Evolutionary conservation across 2,797 vertebrate species (phyloP), one percentile per base, ranked within the genome.

Genomic region (Aeoliscus strigatus): DNA sequence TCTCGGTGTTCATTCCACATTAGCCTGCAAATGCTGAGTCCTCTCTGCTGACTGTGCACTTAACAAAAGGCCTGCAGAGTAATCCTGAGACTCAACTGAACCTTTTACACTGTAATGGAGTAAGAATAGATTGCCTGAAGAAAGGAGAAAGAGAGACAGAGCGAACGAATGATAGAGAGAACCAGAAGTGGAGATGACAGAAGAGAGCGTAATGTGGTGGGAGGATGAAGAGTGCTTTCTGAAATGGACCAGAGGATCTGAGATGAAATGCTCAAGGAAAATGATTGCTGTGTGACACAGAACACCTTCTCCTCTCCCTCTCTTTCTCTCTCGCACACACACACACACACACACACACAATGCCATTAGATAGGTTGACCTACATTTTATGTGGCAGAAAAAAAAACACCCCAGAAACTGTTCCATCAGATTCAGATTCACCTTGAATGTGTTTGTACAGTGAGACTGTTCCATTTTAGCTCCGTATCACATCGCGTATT

Each of bases 301-400:
- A n/a, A n/a, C n/a, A 52, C 14, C 2, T 34, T 31, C 39, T 24
- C 33, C 11, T n/a, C 15, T 31, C 34, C 31, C 17, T 37, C 28
- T 16, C 39, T 24, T 4, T 1, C 10, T 29, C 13, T n/a, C n/a
- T n/a, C n/a, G n/a, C n/a, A n/a, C n/a, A n/a, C n/a, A n/a, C n/a
- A n/a, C n/a, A n/a, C n/a, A n/a, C n/a, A n/a, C n/a, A n/a, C n/a
- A n/a, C n/a, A n/a, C n/a, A n/a, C n/a, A n/a, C n/a, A n/a, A n/a
- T n/a, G n/a, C n/a, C n/a, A n/a, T n/a, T n/a, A 25, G 43, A 46
- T 50, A 31, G 50, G 13, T 37, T 79, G 79, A 73, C 80, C 78
- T 75, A 79, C 62, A 82, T 83, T 66, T 55, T 5, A 48, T 24
- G 12, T 32, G 52, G 56, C 39, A 41, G 15, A 56, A 66, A 60